phyloP scores from a whole-genome alignment of 2,888 invertebrate genomes.

The Drosophila aldrichi region DNA sequence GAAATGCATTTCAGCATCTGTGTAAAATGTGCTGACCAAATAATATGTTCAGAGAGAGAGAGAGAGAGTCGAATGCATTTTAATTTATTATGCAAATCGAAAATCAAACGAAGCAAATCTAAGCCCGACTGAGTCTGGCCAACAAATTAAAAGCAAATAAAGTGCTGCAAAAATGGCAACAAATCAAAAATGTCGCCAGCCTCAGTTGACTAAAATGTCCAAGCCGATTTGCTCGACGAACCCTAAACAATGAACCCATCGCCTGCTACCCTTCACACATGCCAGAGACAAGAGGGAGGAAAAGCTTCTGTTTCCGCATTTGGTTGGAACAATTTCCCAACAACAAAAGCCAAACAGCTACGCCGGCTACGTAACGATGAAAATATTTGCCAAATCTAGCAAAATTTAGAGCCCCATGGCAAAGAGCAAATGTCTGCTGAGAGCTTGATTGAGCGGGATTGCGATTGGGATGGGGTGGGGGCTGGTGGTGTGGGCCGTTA shows the following conservation, averaged over 20 bases:
- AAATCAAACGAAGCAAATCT: slow-evolving; percentile 41
- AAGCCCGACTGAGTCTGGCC: slow-evolving; percentile 32
- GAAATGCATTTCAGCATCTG: background rate
- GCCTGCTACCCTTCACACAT: background rate
- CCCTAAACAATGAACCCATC: slow-evolving; percentile 44
- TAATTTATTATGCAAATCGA: slow-evolving; percentile 73
- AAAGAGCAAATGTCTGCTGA: slow-evolving; percentile 25
- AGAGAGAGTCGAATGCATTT: slow-evolving; percentile 17
- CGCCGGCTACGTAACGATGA: slow-evolving; percentile 45
- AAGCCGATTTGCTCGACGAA: slow-evolving; percentile 40
- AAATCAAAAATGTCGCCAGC: slow-evolving; percentile 44
- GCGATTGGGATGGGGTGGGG: too few species aligned
- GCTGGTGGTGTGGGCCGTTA: too few species aligned
- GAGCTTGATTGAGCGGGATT: slow-evolving; percentile 4
- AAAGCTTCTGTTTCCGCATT: slow-evolving; percentile 58
- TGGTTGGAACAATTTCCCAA: slow-evolving; percentile 55
- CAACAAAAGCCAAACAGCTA: slow-evolving; percentile 42
- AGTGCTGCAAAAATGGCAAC: slow-evolving; percentile 36
- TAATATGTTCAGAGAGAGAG: slow-evolving; percentile 17
- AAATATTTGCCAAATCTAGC: slow-evolving; percentile 62
- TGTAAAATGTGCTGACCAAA: slow-evolving; percentile 11
- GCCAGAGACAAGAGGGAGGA: slow-evolving; percentile 5
- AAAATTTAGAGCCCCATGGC: slow-evolving; percentile 32
- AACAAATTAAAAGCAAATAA: slow-evolving; percentile 70
- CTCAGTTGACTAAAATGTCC: slow-evolving; percentile 20